Conservation (phyloP, 2,888 invertebrate species). For the Anaspis maculata region DNA sequence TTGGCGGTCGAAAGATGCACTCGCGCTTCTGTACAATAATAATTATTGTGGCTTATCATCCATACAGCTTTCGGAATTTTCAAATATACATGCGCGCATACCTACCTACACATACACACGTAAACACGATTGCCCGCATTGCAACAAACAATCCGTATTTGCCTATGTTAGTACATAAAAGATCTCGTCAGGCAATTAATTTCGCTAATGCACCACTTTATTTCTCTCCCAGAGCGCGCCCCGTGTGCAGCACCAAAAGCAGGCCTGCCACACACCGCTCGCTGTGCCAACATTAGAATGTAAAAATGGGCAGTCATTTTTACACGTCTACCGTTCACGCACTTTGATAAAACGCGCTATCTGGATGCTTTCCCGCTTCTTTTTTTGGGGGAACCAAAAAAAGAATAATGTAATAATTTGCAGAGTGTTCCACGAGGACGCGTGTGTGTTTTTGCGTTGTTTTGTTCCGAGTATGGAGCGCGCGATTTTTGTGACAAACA, state of each 20-base stretch:
- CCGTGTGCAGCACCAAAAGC: no score
- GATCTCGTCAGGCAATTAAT: constrained; percentile 20
- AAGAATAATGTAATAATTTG: constrained; percentile 23
- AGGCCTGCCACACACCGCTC: constrained; percentile 2
- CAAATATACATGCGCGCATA: no score
- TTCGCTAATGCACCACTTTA: constrained; percentile 25
- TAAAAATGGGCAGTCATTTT: constrained; percentile 25
- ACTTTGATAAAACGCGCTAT: constrained; percentile 23
- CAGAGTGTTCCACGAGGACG: no score
- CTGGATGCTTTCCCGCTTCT: constrained; percentile 1
- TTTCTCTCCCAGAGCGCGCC: constrained; percentile 12
- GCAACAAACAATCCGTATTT: constrained; percentile 12
- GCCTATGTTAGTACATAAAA: constrained; percentile 6
- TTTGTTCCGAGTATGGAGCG: no score
- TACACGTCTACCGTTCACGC: constrained; percentile 22
- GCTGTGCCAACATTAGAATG: constrained; percentile 19
- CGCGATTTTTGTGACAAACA: no score
- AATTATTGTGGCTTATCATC: no score
- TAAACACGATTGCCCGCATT: no score
- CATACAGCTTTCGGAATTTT: no score
- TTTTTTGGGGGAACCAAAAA: constrained; percentile 9
- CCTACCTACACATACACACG: no score
- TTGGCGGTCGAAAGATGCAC: no score
- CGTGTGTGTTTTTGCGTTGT: constrained; percentile 17
- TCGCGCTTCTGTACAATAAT: no score